phyloP scores from a whole-genome alignment of 1,140 invertebrate species.

The Scylla paramamosain region DNA sequence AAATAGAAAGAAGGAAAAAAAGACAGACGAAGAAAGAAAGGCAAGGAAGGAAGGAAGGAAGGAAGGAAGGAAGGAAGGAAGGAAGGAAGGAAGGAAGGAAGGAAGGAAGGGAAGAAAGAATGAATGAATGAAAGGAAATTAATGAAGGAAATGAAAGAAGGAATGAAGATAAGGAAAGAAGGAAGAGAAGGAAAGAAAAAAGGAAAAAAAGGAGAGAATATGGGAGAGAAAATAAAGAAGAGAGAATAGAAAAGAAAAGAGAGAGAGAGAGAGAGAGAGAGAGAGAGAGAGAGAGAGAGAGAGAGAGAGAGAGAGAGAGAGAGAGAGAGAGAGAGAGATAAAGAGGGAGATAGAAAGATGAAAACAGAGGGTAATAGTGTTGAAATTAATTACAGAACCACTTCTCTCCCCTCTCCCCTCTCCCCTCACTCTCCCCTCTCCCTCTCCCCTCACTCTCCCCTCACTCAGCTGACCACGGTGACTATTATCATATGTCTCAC shows the following conservation, averaged over 20 bases:
- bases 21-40: too few species aligned
- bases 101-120: neutral
- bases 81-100: neutral
- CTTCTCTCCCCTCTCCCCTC: too few species aligned
- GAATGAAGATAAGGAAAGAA: neutral
- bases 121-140: neutral
- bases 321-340: too few species aligned
- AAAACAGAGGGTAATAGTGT: too few species aligned
- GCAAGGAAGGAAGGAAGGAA: neutral
- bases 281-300: too few species aligned
- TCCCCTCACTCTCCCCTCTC: too few species aligned
- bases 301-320: too few species aligned
- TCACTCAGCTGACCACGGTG: too few species aligned
- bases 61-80: neutral
- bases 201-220: neutral
- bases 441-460: too few species aligned
- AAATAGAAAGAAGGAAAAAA: neutral
- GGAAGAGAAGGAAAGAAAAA: neutral
- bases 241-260: neutral
- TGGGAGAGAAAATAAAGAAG: neutral
- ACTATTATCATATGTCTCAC: too few species aligned
- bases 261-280: neutral
- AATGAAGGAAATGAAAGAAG: neutral
- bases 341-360: too few species aligned
- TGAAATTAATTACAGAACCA: too few species aligned